Percentiles rank a stretch among this genome's conserved stretches.
Conservation (phyloP, 2,888 invertebrate genomes). For the Acanthococcus lagerstroemiae region DNA sequence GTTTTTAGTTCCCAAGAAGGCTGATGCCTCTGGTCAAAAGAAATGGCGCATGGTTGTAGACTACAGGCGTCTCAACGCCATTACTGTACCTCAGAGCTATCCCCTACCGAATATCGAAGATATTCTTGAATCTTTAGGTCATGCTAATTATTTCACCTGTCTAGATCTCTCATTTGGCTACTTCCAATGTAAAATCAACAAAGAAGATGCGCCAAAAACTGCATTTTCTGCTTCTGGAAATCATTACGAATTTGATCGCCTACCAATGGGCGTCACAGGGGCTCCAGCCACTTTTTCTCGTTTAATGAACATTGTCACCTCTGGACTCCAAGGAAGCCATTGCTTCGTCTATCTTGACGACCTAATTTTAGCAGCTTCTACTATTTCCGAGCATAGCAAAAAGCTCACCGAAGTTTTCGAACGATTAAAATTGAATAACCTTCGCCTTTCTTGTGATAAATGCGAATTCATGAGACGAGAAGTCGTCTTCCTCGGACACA, state of each 20-base stretch:
- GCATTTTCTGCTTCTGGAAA: neutral
- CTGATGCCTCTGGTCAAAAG: neutral
- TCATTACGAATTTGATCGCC: neutral
- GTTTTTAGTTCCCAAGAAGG: neutral
- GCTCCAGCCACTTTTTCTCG: neutral
- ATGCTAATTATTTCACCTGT: neutral
- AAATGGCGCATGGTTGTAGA: neutral
- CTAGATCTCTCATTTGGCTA: neutral
- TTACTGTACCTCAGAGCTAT: neutral
- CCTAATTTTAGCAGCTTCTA: neutral
- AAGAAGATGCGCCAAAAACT: neutral
- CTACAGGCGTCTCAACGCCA: neutral
- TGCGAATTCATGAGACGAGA: neutral
- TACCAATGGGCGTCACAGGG: neutral
- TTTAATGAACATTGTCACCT: neutral
- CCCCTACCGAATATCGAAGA: neutral
- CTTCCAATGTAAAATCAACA: neutral
- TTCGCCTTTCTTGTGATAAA: neutral
- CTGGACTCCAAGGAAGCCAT: neutral
- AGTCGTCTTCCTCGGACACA: neutral
- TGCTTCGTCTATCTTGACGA: neutral
- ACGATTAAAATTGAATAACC: neutral
- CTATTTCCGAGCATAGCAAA: neutral
- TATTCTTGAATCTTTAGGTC: neutral
- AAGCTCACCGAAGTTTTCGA: neutral